Base-by-base conservation (phyloP, 2,113 vertebrate species). In the Ardeotis arabs region DNA sequence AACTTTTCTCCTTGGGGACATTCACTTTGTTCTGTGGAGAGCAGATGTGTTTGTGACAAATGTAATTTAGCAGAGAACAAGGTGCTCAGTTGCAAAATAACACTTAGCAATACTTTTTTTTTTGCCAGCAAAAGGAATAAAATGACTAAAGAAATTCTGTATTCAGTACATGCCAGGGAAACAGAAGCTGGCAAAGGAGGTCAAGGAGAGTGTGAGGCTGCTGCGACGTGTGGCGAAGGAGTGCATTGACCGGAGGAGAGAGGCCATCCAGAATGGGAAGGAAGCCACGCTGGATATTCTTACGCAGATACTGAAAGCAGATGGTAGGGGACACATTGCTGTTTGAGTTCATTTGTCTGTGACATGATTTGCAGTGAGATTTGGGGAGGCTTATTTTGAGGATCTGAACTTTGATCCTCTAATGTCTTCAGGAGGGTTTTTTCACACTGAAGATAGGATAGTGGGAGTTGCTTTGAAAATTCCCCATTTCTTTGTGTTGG, bases 241-340 rank as follows among this genome's bases (percentile, higher is more conserved):
- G 80, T 99, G 99, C 98, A 98, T 99, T 52, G 80, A 98, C 16
- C 67, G 94, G 14, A 98, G 99, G 85, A 98, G 97, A 45, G 96
- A 97, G 45, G 98, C 98, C 63, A 96, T 99, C 25, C 84, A 89
- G 92, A 97, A 97, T 0, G 98, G 98, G 3, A 99, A 99, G 16
- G 98, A 98, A 3, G 96, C 97, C 6, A 98, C 99, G 0, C 73
- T 97, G 5, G 99, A 99, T 96, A 99, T 99, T 88, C 99, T 99
- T 35, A 99, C 98, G 0, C 98, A 99, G 91, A 99, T 99, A 59
- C 98, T 99, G 93, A 99, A 99, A 94, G 91, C 97, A 82, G 97
- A 96, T 33, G 97, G 96, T 97, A 96, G 91, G 84, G 31, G 12
- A 63, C 21, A 27, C 2, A 0, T 53, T 72, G 31, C n/a, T 66